A percentile compares a stretch with the other conserved stretches of the same genome.
Conservation (phyloP, 2,888 invertebrate genomes). For the Achlya flavicornis region DNA sequence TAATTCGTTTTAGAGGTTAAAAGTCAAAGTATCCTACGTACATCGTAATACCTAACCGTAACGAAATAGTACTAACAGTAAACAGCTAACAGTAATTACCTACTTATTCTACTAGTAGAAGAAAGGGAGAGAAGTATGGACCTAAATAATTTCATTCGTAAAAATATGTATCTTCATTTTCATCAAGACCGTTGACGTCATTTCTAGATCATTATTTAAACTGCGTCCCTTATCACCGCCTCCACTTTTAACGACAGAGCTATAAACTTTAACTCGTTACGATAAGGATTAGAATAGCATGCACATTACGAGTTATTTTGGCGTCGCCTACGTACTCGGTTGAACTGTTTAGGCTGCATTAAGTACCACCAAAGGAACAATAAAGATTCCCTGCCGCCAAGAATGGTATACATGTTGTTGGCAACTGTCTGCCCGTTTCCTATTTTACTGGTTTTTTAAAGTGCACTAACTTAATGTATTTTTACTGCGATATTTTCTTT, state of each 20-base stretch:
- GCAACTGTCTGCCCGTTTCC: background rate
- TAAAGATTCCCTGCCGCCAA: background rate
- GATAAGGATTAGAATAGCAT: slow-evolving; percentile 2
- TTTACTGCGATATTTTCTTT: background rate
- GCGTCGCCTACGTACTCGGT: background rate
- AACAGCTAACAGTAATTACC: too few relatives aligned
- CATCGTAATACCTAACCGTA: too few relatives aligned
- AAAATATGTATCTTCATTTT: slow-evolving; percentile 20
- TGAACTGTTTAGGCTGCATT: background rate
- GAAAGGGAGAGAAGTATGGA: too few relatives aligned
- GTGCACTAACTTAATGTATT: too few relatives aligned
- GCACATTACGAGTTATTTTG: background rate
- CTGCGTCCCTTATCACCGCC: slow-evolving; percentile 7
- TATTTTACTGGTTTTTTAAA: background rate
- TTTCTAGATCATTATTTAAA: slow-evolving; percentile 21
- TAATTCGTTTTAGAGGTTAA: too few relatives aligned
- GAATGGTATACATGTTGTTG: slow-evolving; percentile 1
- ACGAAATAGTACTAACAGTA: too few relatives aligned
- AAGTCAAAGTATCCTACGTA: too few relatives aligned
- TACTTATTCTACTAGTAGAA: too few relatives aligned
- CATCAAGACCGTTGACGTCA: slow-evolving; percentile 25
- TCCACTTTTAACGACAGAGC: background rate
- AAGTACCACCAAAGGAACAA: background rate
- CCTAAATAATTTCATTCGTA: too few relatives aligned
- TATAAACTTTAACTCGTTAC: background rate